Evolutionary conservation across 2,113 vertebrate species (phyloP).

Genomic region (Ameiurus melas): DNA sequence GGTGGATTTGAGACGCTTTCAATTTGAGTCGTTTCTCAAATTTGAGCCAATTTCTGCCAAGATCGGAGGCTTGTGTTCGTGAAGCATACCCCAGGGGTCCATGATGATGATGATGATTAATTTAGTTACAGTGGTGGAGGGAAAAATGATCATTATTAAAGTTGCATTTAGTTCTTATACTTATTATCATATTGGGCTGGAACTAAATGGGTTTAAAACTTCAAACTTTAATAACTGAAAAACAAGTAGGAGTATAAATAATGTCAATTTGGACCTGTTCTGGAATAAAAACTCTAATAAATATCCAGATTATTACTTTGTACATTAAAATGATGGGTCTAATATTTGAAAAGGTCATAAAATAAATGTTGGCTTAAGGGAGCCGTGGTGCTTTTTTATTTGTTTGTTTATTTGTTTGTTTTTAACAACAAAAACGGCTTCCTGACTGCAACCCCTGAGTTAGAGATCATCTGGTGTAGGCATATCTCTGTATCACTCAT

Average conservation of each 20-base stretch:
- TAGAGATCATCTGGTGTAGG: neutral
- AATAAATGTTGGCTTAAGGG: neutral
- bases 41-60: neutral
- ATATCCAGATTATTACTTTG: neutral
- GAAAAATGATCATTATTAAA: neutral
- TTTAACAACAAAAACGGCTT: neutral
- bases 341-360: too few relatives aligned
- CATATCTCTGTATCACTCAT: neutral
- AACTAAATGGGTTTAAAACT: neutral
- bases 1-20: neutral
- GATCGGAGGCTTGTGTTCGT: neutral
- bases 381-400: neutral
- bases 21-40: too few relatives aligned
- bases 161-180: neutral
- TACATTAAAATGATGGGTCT: neutral
- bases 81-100: neutral
- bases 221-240: neutral
- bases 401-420: neutral
- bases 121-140: neutral
- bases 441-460: neutral
- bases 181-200: neutral
- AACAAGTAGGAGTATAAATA: neutral
- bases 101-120: neutral
- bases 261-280: neutral
- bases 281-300: neutral